A percentile compares a stretch with the other conserved stretches of the same genome.
These are phyloP conservation scores for Megalopta genalis DNA, from an alignment of 1,140 invertebrate species.

Conservation along the genomic window DNA sequence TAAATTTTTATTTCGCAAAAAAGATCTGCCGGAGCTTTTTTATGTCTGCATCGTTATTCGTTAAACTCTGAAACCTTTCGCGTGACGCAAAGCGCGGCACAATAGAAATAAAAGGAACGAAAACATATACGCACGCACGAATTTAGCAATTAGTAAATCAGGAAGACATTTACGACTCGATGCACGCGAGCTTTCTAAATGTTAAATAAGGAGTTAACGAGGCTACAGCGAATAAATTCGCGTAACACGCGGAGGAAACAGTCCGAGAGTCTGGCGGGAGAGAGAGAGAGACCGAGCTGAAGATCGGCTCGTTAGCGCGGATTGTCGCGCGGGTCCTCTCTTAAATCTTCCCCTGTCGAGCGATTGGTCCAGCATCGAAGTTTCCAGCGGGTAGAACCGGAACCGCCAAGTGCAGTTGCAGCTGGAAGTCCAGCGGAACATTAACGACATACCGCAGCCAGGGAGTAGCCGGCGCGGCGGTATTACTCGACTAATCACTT, in stretches of 20 bases:
- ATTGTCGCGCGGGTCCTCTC: background rate
- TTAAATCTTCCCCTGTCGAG: constrained; percentile 7
- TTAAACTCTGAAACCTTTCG: too few relatives aligned
- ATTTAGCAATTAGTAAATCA: too few relatives aligned
- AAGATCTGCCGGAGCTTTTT: too few relatives aligned
- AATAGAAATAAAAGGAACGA: too few relatives aligned
- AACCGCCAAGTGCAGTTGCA: constrained; percentile 62
- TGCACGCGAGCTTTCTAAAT: background rate
- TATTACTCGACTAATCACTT: constrained; percentile 77
- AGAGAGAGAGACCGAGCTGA: background rate
- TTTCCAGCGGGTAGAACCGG: constrained; percentile 51
- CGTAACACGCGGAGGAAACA: background rate
- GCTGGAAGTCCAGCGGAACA: constrained; percentile 58
- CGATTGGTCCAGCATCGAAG: constrained; percentile 43
- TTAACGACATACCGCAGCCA: constrained; percentile 66
- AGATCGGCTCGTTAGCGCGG: background rate
- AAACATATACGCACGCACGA: too few relatives aligned
- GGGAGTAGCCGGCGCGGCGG: constrained; percentile 55
- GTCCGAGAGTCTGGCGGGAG: too few relatives aligned
- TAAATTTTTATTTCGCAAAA: too few relatives aligned
- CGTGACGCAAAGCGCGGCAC: too few relatives aligned
- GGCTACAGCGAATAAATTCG: background rate
- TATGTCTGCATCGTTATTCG: too few relatives aligned
- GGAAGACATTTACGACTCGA: background rate
- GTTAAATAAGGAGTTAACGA: background rate